Evolutionary conservation across 2,888 invertebrate genomes (phyloP).

Genomic region (Steromphala cineraria): DNA sequence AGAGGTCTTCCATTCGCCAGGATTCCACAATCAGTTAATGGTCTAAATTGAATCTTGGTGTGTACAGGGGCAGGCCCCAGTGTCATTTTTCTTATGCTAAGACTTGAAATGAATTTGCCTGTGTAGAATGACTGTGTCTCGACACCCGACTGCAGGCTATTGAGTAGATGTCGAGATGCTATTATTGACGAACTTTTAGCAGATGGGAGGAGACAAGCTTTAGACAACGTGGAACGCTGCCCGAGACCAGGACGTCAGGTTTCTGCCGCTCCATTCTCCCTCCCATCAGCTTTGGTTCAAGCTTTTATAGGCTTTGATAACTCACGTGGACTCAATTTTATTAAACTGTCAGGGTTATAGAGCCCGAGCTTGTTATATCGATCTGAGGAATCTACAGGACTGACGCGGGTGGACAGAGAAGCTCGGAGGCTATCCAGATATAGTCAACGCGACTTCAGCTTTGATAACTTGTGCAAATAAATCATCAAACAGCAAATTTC

Average conservation of each 20-base stretch:
- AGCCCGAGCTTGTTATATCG: constrained; percentile 3
- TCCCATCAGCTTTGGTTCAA: not conserved
- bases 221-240: not conserved
- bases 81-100: not conserved
- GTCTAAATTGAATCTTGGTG: not conserved
- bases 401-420: not conserved
- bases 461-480: constrained; percentile 21
- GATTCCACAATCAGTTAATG: constrained; percentile 15
- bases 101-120: constrained; percentile 2
- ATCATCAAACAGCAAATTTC: constrained; percentile 11
- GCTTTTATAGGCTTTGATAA: constrained; percentile 13
- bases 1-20: not conserved
- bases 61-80: not conserved
- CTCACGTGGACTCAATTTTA: constrained; percentile 8
- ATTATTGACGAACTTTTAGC: constrained; percentile 19
- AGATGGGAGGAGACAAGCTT: constrained; percentile 1
- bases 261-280: constrained; percentile 12
- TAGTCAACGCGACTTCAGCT: not conserved
- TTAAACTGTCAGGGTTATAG: constrained; percentile 16
- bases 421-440: not conserved
- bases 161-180: not conserved
- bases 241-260: not conserved
- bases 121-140: not conserved
- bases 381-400: not conserved
- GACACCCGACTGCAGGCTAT: not conserved